Base-by-base conservation (phyloP, 2,888 invertebrate species). In the Drosophila longiperda region DNA sequence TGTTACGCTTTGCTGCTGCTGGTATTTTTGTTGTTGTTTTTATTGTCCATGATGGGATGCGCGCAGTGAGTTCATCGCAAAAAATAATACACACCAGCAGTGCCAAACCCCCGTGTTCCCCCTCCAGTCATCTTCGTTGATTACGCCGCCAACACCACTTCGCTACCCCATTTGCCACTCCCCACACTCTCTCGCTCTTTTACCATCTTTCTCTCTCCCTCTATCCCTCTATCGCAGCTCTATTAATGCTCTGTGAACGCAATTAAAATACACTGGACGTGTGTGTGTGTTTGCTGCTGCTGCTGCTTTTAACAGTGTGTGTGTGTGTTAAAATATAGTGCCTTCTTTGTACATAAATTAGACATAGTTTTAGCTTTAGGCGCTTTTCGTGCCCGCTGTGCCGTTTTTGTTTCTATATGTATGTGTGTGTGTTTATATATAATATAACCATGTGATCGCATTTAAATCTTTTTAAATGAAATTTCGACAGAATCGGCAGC, bases 51-150 rank as follows among this genome's bases (percentile, higher is more conserved):
- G 76, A 75, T 76, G 82, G 86, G 84, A 75, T 84, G 80, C 85
- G 79, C 84, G 63, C 80, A 82, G 90, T 90, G 90, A 90, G 91
- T 90, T 90, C 91, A 90, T 90, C 90, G 90, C 91, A 90, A 87
- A 91, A 90, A 90, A 90, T 91, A 91, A 82, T 82, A 86, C 83
- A 79, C 83, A 80, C 72, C 40, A 76, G 61, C 59, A 55, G 60
- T 68, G 66, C 61, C 63, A 29, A 54, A 23, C n/a, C 34, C 45
- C 29, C n/a, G 17, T 17, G 38, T 53, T n/a, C 34, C 36, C n/a
- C 29, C 36, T 40, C 36, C 36, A 23, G 53, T 23, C 42, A 23
- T 48, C 36, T 15, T 38, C 15, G 42, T 11, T 50, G 23, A 58
- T 64, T 62, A 32, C 65, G 55, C 78, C 74, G 66, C 72, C 77